A percentile compares a stretch with the other conserved stretches of the same genome.
Evolutionary conservation across 2,113 vertebrate species (phyloP).

Genomic region (Chloropsis cyanopogon): DNA sequence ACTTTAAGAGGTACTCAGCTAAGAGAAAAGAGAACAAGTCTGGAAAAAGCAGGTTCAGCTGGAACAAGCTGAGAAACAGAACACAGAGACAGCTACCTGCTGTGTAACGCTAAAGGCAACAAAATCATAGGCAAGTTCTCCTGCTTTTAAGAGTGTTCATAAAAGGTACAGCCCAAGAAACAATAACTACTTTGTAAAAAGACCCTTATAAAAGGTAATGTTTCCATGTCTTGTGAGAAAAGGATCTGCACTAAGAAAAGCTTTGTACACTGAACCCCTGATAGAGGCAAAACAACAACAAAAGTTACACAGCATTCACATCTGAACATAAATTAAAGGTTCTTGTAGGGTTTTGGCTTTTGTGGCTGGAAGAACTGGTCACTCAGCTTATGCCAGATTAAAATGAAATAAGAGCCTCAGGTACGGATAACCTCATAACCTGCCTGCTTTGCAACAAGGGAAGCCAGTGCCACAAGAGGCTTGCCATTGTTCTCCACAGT

Average conservation of each 20-base stretch:
- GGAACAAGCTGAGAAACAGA: background rate
- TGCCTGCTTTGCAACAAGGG: background rate
- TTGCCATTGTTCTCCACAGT: background rate
- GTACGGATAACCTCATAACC: background rate
- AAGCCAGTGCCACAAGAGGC: background rate
- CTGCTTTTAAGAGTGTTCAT: background rate
- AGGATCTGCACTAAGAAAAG: background rate
- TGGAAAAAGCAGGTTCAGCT: background rate
- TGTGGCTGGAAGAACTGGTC: conserved; percentile 20
- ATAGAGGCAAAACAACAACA: background rate
- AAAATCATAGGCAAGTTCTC: background rate
- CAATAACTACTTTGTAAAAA: background rate
- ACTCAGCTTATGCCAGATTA: background rate
- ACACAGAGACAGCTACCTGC: background rate
- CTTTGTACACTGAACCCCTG: background rate
- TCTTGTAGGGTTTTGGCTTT: background rate
- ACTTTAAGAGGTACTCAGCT: background rate
- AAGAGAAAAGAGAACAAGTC: background rate
- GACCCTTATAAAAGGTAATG: background rate
- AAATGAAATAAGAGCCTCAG: background rate
- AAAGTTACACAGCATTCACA: background rate
- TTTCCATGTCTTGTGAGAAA: background rate
- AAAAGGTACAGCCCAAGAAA: background rate
- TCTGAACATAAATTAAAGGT: background rate
- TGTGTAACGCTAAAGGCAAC: background rate